Conservation (phyloP, 1,140 invertebrate species). For the Musca domestica region DNA sequence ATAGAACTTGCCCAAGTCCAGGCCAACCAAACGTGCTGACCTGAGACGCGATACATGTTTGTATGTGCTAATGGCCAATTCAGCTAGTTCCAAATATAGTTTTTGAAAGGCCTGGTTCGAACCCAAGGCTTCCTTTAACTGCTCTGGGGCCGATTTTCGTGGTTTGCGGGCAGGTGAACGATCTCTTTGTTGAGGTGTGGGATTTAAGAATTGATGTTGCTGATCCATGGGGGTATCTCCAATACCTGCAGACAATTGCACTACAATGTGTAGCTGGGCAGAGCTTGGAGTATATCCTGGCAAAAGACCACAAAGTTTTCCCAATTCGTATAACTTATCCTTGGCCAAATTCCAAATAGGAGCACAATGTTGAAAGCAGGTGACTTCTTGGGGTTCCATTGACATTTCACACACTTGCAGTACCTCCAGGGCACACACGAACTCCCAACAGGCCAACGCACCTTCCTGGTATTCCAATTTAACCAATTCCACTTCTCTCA, state of each 20-base stretch:
- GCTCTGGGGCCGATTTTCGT: constrained; percentile 68
- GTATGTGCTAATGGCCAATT: constrained; percentile 93
- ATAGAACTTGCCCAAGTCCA: constrained; percentile 87
- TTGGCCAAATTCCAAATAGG: constrained; percentile 89
- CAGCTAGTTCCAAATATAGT: constrained; percentile 89
- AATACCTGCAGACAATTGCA: constrained; percentile 87
- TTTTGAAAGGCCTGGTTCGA: constrained; percentile 86
- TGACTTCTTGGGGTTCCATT: constrained; percentile 64
- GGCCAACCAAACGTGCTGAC: constrained; percentile 82
- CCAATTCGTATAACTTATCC: constrained; percentile 85
- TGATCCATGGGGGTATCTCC: constrained; percentile 61
- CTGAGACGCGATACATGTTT: constrained; percentile 89
- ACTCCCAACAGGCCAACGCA: constrained; percentile 88
- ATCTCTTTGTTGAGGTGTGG: constrained; percentile 38
- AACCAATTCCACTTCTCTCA: constrained; percentile 48
- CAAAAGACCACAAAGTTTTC: constrained; percentile 87
- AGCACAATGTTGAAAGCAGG: constrained; percentile 79
- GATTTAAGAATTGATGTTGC: constrained; percentile 39
- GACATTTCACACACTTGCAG: constrained; percentile 75
- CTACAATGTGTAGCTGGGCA: constrained; percentile 84
- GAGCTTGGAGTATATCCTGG: constrained; percentile 80
- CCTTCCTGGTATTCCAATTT: constrained; percentile 67
- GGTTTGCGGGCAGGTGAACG: constrained; percentile 51
- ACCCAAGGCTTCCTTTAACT: constrained; percentile 86
- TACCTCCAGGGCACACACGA: constrained; percentile 87